These are phyloP conservation scores for Aeoliscus strigatus DNA, from an alignment of 2,797 vertebrate genomes.

Conservation along the genomic window DNA sequence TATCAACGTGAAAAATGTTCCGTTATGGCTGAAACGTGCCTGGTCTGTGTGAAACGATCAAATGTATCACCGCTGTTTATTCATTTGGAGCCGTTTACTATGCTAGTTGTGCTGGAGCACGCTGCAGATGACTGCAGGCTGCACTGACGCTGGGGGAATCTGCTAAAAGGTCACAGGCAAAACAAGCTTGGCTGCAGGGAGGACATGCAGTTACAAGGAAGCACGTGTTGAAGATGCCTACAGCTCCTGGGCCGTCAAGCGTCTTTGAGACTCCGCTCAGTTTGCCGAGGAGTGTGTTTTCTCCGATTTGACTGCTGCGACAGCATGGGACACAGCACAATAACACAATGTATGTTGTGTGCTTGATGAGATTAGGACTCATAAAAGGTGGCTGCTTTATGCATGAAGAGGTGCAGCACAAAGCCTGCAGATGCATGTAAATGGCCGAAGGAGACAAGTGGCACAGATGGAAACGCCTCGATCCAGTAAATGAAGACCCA, in stretches of 20 bases:
- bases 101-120: slow-evolving; percentile 60
- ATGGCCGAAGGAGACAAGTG: slow-evolving; percentile 44
- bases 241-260: slow-evolving; percentile 41
- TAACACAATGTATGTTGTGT: slow-evolving; percentile 8
- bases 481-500: no score
- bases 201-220: slow-evolving; percentile 58
- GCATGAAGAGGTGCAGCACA: slow-evolving; percentile 33
- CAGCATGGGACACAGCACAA: slow-evolving; percentile 8
- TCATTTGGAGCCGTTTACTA: slow-evolving; percentile 64
- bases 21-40: slow-evolving; percentile 28
- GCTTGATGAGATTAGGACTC: slow-evolving; percentile 39
- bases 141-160: slow-evolving; percentile 61
- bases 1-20: no score
- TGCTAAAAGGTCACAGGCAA: slow-evolving; percentile 72
- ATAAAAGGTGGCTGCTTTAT: slow-evolving; percentile 37
- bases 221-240: slow-evolving; percentile 51
- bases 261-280: slow-evolving; percentile 35
- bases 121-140: slow-evolving; percentile 69
- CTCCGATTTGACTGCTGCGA: no score
- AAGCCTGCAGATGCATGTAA: slow-evolving; percentile 45
- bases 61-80: slow-evolving; percentile 41
- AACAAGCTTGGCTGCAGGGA: slow-evolving; percentile 63
- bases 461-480: slow-evolving; percentile 18
- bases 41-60: slow-evolving; percentile 36
- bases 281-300: no score